Conservation (phyloP, 2,113 vertebrate genomes). For the Neodontobutis hainanensis region DNA sequence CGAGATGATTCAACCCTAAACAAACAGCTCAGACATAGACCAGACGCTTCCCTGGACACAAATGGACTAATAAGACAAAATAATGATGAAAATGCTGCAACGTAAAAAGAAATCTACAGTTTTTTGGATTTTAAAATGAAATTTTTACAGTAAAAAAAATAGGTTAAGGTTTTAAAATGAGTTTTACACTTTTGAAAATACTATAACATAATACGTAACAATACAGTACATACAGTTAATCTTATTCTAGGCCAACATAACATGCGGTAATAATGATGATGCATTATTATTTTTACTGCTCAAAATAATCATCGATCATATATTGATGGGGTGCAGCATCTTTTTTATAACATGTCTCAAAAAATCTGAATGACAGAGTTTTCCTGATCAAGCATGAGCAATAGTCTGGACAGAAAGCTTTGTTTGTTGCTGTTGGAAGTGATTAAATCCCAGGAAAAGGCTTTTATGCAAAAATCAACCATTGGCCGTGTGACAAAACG, state of each 20-base stretch:
- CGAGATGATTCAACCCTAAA: slow-evolving; percentile 33
- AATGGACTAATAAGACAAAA: slow-evolving; percentile 1
- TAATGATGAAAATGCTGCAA: slow-evolving; percentile 1
- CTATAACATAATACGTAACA: no score
- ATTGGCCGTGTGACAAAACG: slow-evolving; percentile 5
- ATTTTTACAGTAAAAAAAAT: no score
- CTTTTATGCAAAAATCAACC: slow-evolving; percentile 12
- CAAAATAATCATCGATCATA: no score
- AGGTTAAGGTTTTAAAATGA: no score
- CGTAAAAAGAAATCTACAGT: no score
- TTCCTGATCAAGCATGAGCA: not conserved
- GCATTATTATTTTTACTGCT: no score
- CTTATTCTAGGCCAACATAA: no score
- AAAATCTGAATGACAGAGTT: not conserved
- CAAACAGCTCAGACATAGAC: slow-evolving; percentile 21
- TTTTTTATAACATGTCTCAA: not conserved
- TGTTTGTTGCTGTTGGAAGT: slow-evolving; percentile 13
- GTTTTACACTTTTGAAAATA: no score
- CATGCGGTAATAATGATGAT: no score
- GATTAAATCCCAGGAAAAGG: slow-evolving; percentile 5
- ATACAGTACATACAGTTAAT: no score
- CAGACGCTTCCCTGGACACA: slow-evolving; percentile 17
- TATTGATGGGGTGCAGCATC: not conserved
- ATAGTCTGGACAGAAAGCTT: not conserved
- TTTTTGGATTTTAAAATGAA: no score